Evolutionary conservation across 2,797 vertebrate species (phyloP), one percentile per base, ranked within the genome.

Genomic region (Urophycis tenuis): DNA sequence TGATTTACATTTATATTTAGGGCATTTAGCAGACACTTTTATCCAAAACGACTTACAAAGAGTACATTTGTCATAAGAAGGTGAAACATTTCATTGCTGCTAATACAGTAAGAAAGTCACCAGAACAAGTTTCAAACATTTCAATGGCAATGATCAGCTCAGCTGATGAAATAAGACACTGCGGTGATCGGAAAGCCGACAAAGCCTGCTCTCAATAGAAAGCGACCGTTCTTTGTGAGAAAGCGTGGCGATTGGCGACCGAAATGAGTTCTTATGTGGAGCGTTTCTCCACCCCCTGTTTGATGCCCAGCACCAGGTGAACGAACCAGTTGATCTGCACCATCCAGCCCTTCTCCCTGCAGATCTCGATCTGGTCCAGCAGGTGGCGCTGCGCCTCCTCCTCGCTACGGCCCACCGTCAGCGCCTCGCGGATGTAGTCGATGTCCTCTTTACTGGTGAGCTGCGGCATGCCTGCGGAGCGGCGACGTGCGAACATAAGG

Each of bases 321-420:
- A 99, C 92, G 87, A 99, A 99, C 98, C 98, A 99, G 89, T 98
- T 99, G 85, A 98, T 96, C 87, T 99, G 97, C 75, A 99, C 97
- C 5, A 97, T 98, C 98, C 98, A 99, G 76, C 97, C 98, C 84
- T 99, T 99, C 88, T 99, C 98, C 87, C 96, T 93, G 90, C 98
- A 99, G 82, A 99, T 96, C 88, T 99, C 98, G 3, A 99, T 99
- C 89, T 99, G 97, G 82, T 99, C 96, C 83, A 99, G 92, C 53
- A 99, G 95, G 92, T 99, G 95, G 85, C 94, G 96, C 89, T 97
- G 94, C 2, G 97, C 97, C 30, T 96, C 96, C 0, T 96, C 96
- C 77, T 99, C 95, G 0, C 86, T 94, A 76, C 94, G 94, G 5
- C 97, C 96, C 0, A 99, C 96, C 0, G 96, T 99, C 81, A 99